Evolutionary conservation across 2,888 invertebrate genomes (phyloP), one percentile per base, ranked within the genome.

Genomic region (Orthosia gothica): DNA sequence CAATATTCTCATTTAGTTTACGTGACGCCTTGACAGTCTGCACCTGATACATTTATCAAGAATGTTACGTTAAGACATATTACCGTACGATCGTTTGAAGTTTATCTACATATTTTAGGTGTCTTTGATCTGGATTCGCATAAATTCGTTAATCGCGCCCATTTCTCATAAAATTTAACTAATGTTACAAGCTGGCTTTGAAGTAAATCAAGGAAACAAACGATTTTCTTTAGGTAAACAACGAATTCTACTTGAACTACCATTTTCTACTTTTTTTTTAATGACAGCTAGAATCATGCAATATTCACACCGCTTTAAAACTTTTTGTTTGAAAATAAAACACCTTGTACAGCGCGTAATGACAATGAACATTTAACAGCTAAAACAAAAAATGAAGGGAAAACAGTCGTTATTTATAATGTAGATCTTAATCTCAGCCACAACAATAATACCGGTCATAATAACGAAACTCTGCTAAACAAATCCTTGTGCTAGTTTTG

Each of bases 401-500:
- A 70, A 76, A 76, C 68, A 58, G 65, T 81, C 57, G 64, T 71
- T 69, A 65, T 55, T 55, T 70, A 62, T 62, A 76, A 81, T 71
- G 57, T 62, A 77, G 74, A 84, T 84, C 55, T 23, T 69, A 74
- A 83, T 83, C 80, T 16, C 50, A 15, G 26, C 59, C 52, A 66
- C 59, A 72, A 58, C 66, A 61, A 66, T 72, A 80, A 65, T 64
- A 26, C 77, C n/a, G 13, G 32, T 64, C 65, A 71, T 66, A 81
- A 78, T 71, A 78, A 73, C 64, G 57, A 72, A 78, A 71, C 81
- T 74, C 76, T 71, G 68, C 73, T 70, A 73, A 79, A 69, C 55
- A 77, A 74, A 64, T 82, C 82, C 84, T 84, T 84, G 82, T 26
- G 52, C 84, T 57, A 75, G 66, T 81, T 78, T 70, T 3, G 67